Conservation (phyloP, 2,888 invertebrate genomes). For the Trachelus troglodyta region DNA sequence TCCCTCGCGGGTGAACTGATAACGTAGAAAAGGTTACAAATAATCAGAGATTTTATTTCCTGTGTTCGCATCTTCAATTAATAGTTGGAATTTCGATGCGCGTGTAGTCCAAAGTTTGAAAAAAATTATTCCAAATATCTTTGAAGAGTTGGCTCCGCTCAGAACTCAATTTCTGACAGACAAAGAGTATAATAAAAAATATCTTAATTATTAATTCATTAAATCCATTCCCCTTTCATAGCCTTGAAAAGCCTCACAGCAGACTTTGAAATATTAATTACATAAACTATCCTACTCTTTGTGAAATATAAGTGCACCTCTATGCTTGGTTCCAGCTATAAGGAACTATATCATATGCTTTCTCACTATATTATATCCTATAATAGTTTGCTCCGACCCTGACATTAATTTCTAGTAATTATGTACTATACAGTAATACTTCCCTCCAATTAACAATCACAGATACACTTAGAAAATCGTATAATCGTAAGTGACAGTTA, state of each 20-base stretch:
- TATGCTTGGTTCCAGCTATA: constrained; percentile 16
- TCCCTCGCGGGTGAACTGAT: constrained; percentile 16
- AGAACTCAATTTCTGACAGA: neutral
- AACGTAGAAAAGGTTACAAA: no score
- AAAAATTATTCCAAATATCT: neutral
- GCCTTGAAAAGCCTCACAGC: neutral
- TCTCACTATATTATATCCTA: neutral
- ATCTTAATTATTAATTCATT: neutral
- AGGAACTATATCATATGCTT: constrained; percentile 11
- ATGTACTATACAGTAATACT: neutral
- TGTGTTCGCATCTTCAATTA: neutral
- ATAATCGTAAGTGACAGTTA: neutral
- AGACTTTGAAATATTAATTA: neutral
- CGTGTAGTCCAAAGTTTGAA: neutral
- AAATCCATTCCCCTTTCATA: neutral
- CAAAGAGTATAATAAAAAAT: neutral
- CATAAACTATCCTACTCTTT: constrained; percentile 4
- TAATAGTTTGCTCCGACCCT: neutral
- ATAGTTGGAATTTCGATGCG: neutral
- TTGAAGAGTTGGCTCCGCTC: neutral
- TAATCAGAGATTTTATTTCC: neutral
- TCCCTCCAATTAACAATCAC: neutral
- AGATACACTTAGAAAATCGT: neutral
- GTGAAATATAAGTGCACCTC: constrained; percentile 15
- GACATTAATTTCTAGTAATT: neutral